Conservation (phyloP, 1,140 invertebrate species). For the Samia ricini region DNA sequence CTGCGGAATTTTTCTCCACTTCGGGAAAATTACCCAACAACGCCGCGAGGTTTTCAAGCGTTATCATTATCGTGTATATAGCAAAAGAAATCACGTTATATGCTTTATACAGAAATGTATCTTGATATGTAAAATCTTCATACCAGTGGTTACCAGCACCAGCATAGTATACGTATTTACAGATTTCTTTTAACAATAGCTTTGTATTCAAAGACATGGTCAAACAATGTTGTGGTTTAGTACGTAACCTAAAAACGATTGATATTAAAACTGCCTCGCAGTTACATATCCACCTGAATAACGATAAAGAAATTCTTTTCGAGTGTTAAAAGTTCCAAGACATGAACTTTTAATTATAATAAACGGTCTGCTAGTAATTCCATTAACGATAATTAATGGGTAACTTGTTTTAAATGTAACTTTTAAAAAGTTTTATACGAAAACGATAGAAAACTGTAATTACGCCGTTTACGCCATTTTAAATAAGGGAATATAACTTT, state of each 20-base stretch:
- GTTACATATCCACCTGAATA: background rate
- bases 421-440: background rate
- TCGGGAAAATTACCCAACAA: constrained; percentile 57
- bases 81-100: constrained; percentile 50
- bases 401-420: background rate
- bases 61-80: constrained; percentile 57
- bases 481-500: background rate
- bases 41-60: constrained; percentile 63
- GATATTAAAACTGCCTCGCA: too few relatives aligned
- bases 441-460: background rate
- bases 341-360: background rate
- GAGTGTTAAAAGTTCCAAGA: background rate
- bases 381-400: background rate
- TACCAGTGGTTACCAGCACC: constrained; percentile 60
- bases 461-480: background rate
- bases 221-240: background rate
- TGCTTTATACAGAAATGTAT: constrained; percentile 44
- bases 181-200: constrained; percentile 41
- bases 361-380: background rate
- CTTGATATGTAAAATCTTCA: constrained; percentile 41
- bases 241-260: background rate
- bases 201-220: constrained; percentile 48
- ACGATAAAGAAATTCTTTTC: background rate
- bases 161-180: constrained; percentile 55
- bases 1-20: constrained; percentile 63